Base-by-base conservation (phyloP, 30 jellyfish, hydroid and myxozoan genomes). In the Aurelia sp. region DNA sequence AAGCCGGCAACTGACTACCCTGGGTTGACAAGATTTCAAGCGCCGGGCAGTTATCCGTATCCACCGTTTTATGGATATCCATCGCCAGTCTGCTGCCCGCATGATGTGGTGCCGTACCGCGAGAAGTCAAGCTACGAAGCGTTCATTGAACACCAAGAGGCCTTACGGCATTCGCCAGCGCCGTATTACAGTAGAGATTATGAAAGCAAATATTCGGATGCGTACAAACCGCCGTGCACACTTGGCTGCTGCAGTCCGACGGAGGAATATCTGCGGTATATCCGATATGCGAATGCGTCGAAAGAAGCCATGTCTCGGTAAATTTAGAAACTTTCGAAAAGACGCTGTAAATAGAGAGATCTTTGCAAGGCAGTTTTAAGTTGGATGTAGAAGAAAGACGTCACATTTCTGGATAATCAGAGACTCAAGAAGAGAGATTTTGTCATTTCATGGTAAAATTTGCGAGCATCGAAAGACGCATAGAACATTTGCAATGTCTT, bases 181-280 rank as follows among this genome's bases (percentile, higher is more conserved):
- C 23, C 58, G 52, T 72, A 81, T 58, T 81, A 81, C 83, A 57
- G 76, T 33, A 31, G 76, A 21, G 83, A 81, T 4, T 27, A 59
- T 19, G 90, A 81, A 47, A 61, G 78, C 17, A 66, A 72, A 41
- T 81, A 53, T 47, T 21, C 52, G 15, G 90, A 68, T 2, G 66
- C 21, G 18, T 81, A 40, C 41, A 81, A 81, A 68, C 78, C 84
- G 11, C 75, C 83, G 21, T 81, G 90, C 22, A 81, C 90, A 3
- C 74, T 72, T 16, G 90, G 90, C 4, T 81, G 90, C 53, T 81
- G 90, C 76, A 81, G 90, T 30, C 90, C 90, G 9, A 81, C 90
- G 23, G 90, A 81, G 7, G 90, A 81, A 6, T 68, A 81, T 44
- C 13, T 66, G 68, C 27, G 90, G 55, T 81, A 81, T 31, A 41